A percentile compares a stretch with the other conserved stretches of the same genome.
Conservation (phyloP, 2,888 invertebrate genomes). For the Stenodema calcarata region DNA sequence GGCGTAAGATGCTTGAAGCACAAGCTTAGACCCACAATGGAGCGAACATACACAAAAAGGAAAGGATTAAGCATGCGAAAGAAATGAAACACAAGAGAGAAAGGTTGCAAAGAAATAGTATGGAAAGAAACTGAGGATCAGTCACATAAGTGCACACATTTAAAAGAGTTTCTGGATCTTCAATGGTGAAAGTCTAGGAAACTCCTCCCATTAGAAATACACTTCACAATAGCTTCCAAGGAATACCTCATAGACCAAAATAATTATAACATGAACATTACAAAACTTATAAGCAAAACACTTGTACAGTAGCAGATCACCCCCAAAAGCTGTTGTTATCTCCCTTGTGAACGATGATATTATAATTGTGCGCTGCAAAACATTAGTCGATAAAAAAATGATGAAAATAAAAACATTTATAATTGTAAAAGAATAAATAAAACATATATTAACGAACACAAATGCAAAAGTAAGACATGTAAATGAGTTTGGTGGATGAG, state of each 20-base stretch:
- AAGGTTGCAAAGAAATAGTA: constrained; percentile 11
- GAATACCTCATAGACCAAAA: constrained; percentile 16
- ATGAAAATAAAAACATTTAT: neutral
- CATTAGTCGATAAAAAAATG: constrained; percentile 5
- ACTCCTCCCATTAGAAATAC: constrained; percentile 1
- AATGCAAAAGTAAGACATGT: constrained; percentile 14
- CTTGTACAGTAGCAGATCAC: neutral
- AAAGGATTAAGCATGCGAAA: neutral
- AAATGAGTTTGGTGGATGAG: constrained; percentile 20
- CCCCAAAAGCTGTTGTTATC: constrained; percentile 25
- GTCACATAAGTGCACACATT: neutral
- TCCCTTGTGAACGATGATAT: constrained; percentile 11
- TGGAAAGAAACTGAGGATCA: neutral
- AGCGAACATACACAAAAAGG: neutral
- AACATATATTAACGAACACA: neutral
- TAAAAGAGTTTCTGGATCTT: neutral
- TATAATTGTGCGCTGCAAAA: constrained; percentile 31
- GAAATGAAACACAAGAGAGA: neutral
- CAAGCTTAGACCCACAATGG: constrained; percentile 6
- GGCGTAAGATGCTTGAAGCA: constrained; percentile 24
- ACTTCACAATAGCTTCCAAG: constrained; percentile 4
- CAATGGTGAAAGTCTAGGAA: neutral
- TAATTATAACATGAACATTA: constrained; percentile 31
- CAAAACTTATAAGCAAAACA: constrained; percentile 10
- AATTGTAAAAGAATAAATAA: constrained; percentile 5